Base-by-base conservation (phyloP, 2,888 invertebrate genomes). In the Dyspetes luteomarginatus region DNA sequence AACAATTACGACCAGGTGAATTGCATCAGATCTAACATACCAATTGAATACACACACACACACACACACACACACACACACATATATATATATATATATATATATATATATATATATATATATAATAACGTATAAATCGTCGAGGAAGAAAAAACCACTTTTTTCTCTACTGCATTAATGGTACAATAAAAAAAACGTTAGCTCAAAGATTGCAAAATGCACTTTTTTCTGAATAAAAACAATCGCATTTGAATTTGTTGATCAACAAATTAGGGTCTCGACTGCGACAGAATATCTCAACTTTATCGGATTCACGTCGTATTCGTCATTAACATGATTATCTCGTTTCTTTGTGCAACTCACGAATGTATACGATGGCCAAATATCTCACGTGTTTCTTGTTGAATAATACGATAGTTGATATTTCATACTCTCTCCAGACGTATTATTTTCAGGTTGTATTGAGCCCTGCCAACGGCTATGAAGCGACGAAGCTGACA, bases 11-110 rank as follows among this genome's bases (percentile, higher is more conserved):
- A 36, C 1, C 9, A 30, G 19, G 36, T 36, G 19, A 60, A 41
- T 60, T 36, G 58, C 41, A 60, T 60, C 36, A 58, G 1, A 3
- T 60, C 19, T 41, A n/a, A 28, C 3, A 19, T 41, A 60, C n/a
- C n/a, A 12, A 15, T 28, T 60, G 28, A 36, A 17, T 12, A 60
- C 4, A 36, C 1, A 9, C 22, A 12, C 50, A 52, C 19, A 15
- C 19, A 19, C 9, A 24, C 12, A 52, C 2, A 43, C n/a, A n/a
- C n/a, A n/a, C n/a, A n/a, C n/a, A n/a, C n/a, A n/a, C n/a, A n/a
- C n/a, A n/a, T n/a, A n/a, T n/a, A n/a, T n/a, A n/a, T n/a, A n/a
- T n/a, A n/a, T n/a, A n/a, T n/a, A n/a, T n/a, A n/a, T n/a, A n/a
- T n/a, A n/a, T n/a, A n/a, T n/a, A n/a, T n/a, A n/a, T n/a, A n/a